Conservation (phyloP, 2,113 vertebrate species). For the Paracanthobrama guichenoti region DNA sequence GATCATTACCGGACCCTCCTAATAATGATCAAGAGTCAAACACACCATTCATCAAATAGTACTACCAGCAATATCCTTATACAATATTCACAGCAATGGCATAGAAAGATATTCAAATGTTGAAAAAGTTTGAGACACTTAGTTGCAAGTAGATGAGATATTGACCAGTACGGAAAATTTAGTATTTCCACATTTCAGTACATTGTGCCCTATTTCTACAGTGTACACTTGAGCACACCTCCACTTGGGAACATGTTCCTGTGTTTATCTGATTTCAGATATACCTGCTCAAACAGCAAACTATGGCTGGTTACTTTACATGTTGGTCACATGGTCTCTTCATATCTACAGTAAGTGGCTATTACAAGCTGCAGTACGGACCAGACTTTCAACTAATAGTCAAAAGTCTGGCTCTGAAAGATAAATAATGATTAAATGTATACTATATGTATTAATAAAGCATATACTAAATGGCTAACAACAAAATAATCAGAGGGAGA, state of each 20-base stretch:
- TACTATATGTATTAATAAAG: too few species aligned
- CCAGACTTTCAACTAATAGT: too few species aligned
- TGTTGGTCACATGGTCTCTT: background rate
- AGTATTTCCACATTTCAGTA: too few species aligned
- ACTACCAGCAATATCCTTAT: background rate
- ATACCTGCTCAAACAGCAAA: background rate
- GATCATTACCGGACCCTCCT: slow-evolving; percentile 17
- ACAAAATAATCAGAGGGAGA: background rate
- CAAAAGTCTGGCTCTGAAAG: background rate
- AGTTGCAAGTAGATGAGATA: background rate
- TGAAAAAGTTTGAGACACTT: background rate
- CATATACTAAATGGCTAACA: too few species aligned
- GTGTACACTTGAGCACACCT: background rate
- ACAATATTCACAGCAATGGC: background rate
- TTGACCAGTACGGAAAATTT: too few species aligned
- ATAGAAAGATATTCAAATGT: background rate
- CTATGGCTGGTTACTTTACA: background rate
- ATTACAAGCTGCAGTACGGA: too few species aligned
- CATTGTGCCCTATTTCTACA: too few species aligned
- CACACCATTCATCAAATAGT: slow-evolving; percentile 1
- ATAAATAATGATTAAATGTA: too few species aligned
- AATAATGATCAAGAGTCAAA: background rate
- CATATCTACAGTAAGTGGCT: too few species aligned
- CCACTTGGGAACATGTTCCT: background rate
- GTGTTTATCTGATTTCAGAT: background rate